Conservation (phyloP, 2,797 vertebrate species). For the Pelochelys cantorii region DNA sequence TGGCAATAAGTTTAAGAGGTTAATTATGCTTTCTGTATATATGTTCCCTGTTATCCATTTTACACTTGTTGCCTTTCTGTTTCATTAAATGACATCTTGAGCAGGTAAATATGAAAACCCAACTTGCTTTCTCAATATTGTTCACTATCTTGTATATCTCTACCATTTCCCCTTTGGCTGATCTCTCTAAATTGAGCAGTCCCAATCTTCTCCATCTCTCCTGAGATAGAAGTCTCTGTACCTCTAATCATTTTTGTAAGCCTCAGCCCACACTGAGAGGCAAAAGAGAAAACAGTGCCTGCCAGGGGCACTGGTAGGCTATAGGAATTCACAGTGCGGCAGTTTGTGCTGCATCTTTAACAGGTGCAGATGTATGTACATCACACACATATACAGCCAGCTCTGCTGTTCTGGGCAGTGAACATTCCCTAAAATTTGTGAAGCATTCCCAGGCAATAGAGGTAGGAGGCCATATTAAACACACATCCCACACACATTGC, state of each 20-base stretch:
- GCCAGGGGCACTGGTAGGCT: not conserved
- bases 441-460: not conserved
- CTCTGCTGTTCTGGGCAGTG: not conserved
- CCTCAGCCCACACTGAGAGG: accelerated
- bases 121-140: not conserved
- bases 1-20: slow-evolving; percentile 2
- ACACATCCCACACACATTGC: not conserved
- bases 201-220: not conserved
- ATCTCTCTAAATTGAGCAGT: not conserved
- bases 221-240: accelerated
- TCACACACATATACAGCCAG: not conserved
- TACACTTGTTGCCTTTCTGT: not conserved
- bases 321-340: not conserved
- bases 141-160: not conserved
- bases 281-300: not conserved
- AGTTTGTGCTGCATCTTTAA: not conserved
- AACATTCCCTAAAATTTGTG: not conserved
- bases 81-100: slow-evolving; percentile 12
- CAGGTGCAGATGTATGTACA: not conserved
- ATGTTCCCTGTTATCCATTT: not conserved
- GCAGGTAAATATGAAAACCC: not conserved
- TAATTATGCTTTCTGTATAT: slow-evolving; percentile 12
- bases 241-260: not conserved
- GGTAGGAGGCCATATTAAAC: not conserved
- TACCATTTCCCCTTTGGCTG: not conserved